A percentile compares a stretch with the other conserved stretches of the same genome.
Evolutionary conservation across 2,797 vertebrate species (phyloP).

Genomic region (Megaceryle alcyon): DNA sequence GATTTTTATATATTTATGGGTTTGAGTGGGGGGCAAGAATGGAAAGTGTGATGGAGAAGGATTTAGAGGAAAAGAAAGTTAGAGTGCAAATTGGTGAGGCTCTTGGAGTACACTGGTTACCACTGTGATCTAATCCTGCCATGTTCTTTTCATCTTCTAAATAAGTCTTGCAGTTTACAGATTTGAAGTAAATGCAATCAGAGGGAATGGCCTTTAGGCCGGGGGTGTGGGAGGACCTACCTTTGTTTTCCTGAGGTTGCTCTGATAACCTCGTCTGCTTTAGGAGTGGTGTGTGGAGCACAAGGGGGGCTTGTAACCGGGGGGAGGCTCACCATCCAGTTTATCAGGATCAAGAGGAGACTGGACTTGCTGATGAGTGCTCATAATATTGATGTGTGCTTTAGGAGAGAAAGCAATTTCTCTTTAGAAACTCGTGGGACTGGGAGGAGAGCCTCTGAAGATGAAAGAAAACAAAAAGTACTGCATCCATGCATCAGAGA

Average conservation of each 20-base stretch:
- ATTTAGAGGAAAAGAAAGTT: not conserved
- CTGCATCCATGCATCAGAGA: rapidly evolving
- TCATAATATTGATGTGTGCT: not conserved
- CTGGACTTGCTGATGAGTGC: not conserved
- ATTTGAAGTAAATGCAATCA: not conserved
- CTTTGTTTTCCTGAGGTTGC: not conserved
- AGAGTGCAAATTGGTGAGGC: not conserved
- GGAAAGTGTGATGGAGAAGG: not conserved
- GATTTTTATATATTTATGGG: not conserved
- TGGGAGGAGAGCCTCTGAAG: not conserved
- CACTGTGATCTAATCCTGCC: not conserved
- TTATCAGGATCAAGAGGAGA: not conserved
- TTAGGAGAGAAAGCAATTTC: not conserved
- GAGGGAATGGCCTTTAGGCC: not conserved
- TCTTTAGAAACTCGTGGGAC: not conserved
- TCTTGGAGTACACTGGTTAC: not conserved
- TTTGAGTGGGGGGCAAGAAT: not conserved
- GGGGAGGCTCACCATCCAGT: not conserved
- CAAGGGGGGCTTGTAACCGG: not conserved
- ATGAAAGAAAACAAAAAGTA: not conserved
- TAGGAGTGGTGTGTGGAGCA: not conserved
- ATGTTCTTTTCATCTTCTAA: not conserved
- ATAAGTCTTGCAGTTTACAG: not conserved
- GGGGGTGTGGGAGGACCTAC: not conserved
- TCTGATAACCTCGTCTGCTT: not conserved